These are phyloP conservation scores for Leptinotarsa texana DNA, from an alignment of 1,140 invertebrate genomes.

Conservation along the genomic window DNA sequence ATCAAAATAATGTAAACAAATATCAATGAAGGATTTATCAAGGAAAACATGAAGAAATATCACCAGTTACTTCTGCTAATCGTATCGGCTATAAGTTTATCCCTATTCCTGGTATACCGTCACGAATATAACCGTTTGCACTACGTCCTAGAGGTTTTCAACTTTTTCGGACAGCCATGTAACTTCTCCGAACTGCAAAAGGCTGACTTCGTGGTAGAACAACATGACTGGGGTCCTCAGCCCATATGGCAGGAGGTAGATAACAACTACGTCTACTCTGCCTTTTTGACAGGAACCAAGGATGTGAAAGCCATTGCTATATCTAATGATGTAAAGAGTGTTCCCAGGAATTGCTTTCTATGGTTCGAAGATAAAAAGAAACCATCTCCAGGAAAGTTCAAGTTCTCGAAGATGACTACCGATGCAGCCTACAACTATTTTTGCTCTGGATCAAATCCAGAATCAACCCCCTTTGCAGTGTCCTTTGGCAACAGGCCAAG, in stretches of 20 bases:
- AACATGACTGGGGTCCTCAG: conserved; percentile 52
- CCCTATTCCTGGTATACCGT: conserved; percentile 73
- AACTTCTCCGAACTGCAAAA: conserved; percentile 57
- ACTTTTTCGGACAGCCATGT: conserved; percentile 72
- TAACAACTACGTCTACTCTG: conserved; percentile 61
- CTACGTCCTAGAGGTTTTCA: conserved; percentile 76
- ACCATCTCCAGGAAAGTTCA: conserved; percentile 59
- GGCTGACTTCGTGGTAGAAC: conserved; percentile 55
- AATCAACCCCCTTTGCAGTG: conserved; percentile 59
- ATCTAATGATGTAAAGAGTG: conserved; percentile 53
- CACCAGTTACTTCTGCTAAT: conserved; percentile 71
- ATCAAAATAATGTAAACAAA: no score
- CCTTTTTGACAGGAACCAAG: conserved; percentile 59
- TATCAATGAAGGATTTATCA: background rate
- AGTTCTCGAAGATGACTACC: conserved; percentile 52
- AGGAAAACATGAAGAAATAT: conserved; percentile 70
- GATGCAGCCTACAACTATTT: conserved; percentile 53
- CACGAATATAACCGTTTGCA: conserved; percentile 76
- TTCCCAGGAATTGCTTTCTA: conserved; percentile 60
- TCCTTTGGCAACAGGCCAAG: conserved; percentile 60
- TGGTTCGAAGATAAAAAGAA: conserved; percentile 61
- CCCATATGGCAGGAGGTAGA: conserved; percentile 55
- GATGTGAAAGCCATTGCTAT: conserved; percentile 59
- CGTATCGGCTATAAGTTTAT: conserved; percentile 66
- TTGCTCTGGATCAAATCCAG: conserved; percentile 56